phyloP scores from a whole-genome alignment of 2,113 vertebrate genomes.

The Mesoclemmys tuberculata region DNA sequence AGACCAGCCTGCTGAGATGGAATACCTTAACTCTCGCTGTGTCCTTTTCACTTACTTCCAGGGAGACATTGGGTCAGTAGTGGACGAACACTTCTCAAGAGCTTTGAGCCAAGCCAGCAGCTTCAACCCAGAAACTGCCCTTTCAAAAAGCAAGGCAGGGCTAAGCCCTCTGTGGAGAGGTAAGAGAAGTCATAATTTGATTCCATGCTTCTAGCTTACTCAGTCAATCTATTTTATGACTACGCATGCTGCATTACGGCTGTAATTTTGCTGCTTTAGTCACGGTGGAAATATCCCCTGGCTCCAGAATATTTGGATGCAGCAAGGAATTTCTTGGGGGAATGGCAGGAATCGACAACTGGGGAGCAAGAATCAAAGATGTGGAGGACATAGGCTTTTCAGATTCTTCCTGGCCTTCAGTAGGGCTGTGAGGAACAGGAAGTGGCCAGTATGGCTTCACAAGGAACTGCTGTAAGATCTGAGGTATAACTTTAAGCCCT shows the following conservation, averaged over 20 bases:
- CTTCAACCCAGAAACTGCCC: conserved; percentile 85
- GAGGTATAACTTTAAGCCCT: background rate
- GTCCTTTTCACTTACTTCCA: conserved; percentile 99
- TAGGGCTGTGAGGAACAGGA: background rate
- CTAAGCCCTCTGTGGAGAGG: conserved; percentile 89
- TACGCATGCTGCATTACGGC: conserved; percentile 24
- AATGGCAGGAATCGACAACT: background rate
- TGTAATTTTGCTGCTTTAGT: conserved; percentile 54
- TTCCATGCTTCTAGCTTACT: conserved; percentile 33
- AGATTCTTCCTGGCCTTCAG: fast-evolving
- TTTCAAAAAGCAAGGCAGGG: conserved; percentile 85
- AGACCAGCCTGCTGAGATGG: conserved; percentile 91
- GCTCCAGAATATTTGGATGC: conserved; percentile 65
- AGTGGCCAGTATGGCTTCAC: background rate
- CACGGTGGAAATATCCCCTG: conserved; percentile 46
- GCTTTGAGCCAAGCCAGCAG: conserved; percentile 92
- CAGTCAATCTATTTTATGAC: background rate
- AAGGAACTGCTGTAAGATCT: background rate
- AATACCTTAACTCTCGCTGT: conserved; percentile 97
- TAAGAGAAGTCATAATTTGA: conserved; percentile 72
- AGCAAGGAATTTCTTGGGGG: conserved; percentile 44
- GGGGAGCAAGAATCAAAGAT: background rate
- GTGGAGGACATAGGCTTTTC: background rate
- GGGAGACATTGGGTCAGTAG: conserved; percentile 94
- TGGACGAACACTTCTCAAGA: conserved; percentile 97